Evolutionary conservation across 2,888 invertebrate species (phyloP), one percentile per base, ranked within the genome.

Genomic region (Dynastes grantii): DNA sequence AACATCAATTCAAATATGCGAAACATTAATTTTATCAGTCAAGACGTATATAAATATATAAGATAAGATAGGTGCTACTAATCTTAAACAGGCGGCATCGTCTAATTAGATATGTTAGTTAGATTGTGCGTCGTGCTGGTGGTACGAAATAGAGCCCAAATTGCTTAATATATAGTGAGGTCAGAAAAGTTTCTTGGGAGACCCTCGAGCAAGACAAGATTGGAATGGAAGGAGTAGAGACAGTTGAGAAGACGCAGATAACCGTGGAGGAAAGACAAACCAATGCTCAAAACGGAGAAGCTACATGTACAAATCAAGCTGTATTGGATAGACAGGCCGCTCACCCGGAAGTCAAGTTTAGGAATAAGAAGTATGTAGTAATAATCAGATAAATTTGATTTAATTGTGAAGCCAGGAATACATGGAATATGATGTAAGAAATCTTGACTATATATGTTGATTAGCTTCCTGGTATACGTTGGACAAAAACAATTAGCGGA

Each of bases 261-360:
- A 8, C 45, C 8, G 45, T 65, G 13, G 16, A 16, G 5, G n/a
- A n/a, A 16, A 37, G 16, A n/a, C 32, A 65, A 37, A n/a, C 16
- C 40, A 65, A 65, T 32, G 37, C 9, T 27, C 11, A 27, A 49
- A 68, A 71, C 40, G 40, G 22, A 40, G 55, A 71, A 6, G 16
- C n/a, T 16, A 58, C 32, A 8, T 55, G 27, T 53, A 32, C 22
- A 16, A 16, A 58, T 55, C 22, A 32, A 29, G 4, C 58, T 22
- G 16, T 37, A 32, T 37, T 16, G 6, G 58, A 71, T 37, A 71
- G 22, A n/a, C 40, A 71, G n/a, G 16, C 55, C n/a, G 58, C 71
- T 37, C 45, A 76, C 32, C 76, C 76, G 13, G 76, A 67, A 29
- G 76, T 76, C 13, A 76, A 67, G 65, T 67, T 76, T 67, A 65